Conservation (phyloP, 2,113 vertebrate species). For the Pomatostomus ruficeps region DNA sequence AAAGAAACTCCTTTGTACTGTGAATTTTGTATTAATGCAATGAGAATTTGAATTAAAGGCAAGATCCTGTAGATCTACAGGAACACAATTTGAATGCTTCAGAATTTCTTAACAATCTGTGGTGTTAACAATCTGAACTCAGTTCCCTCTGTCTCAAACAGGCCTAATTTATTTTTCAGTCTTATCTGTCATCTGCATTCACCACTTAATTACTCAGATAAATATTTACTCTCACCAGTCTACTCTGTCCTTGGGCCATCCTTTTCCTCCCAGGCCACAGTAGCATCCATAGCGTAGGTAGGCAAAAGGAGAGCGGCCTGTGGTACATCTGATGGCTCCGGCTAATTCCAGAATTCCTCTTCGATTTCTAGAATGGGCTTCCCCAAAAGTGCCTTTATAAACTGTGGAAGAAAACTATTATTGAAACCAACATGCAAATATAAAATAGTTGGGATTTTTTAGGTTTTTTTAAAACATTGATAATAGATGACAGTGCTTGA, state of each 20-base stretch:
- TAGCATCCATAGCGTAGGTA: slow-evolving; percentile 87
- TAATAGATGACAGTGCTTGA: not conserved
- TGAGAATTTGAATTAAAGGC: not conserved
- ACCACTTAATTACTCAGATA: not conserved
- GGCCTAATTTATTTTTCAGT: not conserved
- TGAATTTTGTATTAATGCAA: not conserved
- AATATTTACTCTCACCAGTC: slow-evolving; percentile 77
- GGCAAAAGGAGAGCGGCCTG: slow-evolving; percentile 73
- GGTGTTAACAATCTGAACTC: not conserved
- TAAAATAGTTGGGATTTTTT: not conserved
- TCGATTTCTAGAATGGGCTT: slow-evolving; percentile 28
- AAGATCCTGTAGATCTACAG: not conserved
- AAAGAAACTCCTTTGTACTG: not conserved
- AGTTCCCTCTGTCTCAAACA: not conserved
- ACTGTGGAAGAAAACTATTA: not conserved
- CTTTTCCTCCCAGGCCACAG: slow-evolving; percentile 83
- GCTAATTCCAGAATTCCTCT: slow-evolving; percentile 82
- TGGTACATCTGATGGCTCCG: slow-evolving; percentile 79
- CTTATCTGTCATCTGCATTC: not conserved
- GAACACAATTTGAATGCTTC: not conserved
- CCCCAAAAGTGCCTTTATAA: not conserved
- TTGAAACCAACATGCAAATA: not conserved
- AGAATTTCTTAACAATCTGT: not conserved
- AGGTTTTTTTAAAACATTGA: not conserved
- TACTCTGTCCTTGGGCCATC: slow-evolving; percentile 78